phyloP scores from a whole-genome alignment of 2,113 vertebrate genomes.

The Coracopsis vasa region DNA sequence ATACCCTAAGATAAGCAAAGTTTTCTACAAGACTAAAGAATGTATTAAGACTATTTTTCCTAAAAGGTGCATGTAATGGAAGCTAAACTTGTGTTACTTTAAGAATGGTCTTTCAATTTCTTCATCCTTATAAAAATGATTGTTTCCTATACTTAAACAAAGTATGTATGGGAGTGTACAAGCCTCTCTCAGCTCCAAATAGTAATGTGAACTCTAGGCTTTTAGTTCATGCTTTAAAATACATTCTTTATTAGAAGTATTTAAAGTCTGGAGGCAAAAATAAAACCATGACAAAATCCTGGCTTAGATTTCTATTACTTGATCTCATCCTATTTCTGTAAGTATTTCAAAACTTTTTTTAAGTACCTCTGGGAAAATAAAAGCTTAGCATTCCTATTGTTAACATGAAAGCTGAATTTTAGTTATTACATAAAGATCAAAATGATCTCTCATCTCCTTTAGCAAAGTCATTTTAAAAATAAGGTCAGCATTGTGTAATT shows the following conservation, averaged over 20 bases:
- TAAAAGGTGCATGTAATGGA: not conserved
- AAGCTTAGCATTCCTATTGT: conserved; percentile 50
- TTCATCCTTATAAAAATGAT: not conserved
- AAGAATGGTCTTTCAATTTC: not conserved
- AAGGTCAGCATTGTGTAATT: conserved; percentile 28
- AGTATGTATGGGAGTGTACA: not conserved
- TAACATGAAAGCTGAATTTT: conserved; percentile 60
- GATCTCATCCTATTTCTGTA: conserved; percentile 52
- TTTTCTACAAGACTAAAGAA: not conserved
- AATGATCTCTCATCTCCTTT: conserved; percentile 28
- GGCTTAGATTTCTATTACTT: conserved; percentile 40
- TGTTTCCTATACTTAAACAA: not conserved
- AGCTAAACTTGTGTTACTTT: not conserved
- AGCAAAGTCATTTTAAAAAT: conserved; percentile 48
- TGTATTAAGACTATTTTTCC: not conserved
- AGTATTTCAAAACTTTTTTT: conserved; percentile 31
- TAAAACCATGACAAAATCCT: conserved; percentile 56
- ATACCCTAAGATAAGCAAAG: not conserved
- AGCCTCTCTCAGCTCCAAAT: not conserved
- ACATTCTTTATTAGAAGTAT: conserved; percentile 41
- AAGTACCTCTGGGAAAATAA: conserved; percentile 61
- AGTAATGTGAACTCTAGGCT: conserved; percentile 15
- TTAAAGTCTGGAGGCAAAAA: conserved; percentile 57
- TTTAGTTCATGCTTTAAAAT: conserved; percentile 50
- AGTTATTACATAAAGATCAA: conserved; percentile 20